Percentiles rank a stretch among this genome's conserved stretches.
Evolutionary conservation across 1,140 invertebrate genomes (phyloP).

Genomic region (Euwallacea similis): DNA sequence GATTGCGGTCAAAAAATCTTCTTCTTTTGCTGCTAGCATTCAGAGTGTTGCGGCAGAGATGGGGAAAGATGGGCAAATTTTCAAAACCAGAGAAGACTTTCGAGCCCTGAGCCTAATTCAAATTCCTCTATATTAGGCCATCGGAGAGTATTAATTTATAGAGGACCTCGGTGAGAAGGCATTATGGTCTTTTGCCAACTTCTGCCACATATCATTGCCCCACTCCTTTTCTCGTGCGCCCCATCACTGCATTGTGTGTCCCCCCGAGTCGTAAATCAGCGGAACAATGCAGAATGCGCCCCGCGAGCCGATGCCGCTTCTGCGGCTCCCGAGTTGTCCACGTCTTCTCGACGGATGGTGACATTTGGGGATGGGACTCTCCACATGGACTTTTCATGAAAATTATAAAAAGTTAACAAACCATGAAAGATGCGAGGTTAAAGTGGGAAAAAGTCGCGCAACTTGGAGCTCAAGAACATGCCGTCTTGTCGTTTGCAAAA

Average conservation of each 20-base stretch:
- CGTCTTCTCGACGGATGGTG: constrained; percentile 38
- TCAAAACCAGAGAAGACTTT: too few species aligned
- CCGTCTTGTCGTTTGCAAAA: too few species aligned
- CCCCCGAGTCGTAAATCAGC: constrained; percentile 34
- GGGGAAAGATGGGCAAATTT: too few species aligned
- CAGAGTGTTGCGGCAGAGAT: too few species aligned
- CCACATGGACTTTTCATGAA: not conserved
- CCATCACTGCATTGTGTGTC: constrained; percentile 36
- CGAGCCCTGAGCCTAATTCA: too few species aligned
- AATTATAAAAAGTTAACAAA: too few species aligned
- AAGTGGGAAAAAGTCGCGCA: too few species aligned
- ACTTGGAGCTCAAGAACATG: too few species aligned
- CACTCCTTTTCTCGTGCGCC: constrained; percentile 14
- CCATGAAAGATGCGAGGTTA: too few species aligned
- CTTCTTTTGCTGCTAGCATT: too few species aligned
- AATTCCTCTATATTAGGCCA: not conserved
- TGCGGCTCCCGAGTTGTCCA: constrained; percentile 38
- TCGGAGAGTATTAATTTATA: constrained; percentile 18
- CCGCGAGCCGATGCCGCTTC: constrained; percentile 33
- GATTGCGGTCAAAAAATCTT: too few species aligned
- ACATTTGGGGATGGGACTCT: constrained; percentile 18
- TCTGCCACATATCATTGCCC: constrained; percentile 23
- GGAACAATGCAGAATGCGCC: constrained; percentile 29
- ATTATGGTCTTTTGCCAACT: constrained; percentile 33
- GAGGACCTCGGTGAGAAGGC: constrained; percentile 6